Base-by-base conservation (phyloP, 2,113 vertebrate genomes). In the Ctenodactylus gundi region DNA sequence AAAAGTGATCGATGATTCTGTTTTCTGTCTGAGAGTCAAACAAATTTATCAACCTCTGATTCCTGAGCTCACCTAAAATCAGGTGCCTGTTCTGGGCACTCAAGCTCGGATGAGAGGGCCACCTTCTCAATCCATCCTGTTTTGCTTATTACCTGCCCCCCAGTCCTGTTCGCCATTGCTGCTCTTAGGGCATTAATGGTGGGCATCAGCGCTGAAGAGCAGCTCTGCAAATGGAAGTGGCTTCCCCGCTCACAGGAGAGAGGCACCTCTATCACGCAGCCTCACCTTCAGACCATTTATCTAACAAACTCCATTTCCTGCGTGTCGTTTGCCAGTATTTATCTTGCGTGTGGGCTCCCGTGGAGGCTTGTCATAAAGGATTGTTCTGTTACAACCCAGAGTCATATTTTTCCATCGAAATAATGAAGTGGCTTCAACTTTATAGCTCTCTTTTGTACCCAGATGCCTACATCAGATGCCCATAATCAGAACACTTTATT, bases 261-360 rank as follows among this genome's bases (percentile, higher is more conserved):
- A 75, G 57, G 68, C 86, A 17, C 53, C 44, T 77, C 86, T 73
- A 4, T 92, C 94, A 85, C 1, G 81, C 96, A 86, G 64, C 53
- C n/a, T 96, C 94, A 57, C 94, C 95, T 97, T 5, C 34, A 17
- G 76, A 88, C 0, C 2, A 65, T 96, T 97, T 96, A 53, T 93
- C 98, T 80, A 95, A 89, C 85, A 88, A 91, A 95, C 39, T 97
- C 80, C n/a, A 62, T 97, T 95, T 97, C 31, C 85, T 93, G 15
- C 44, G 3, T 85, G 85, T 62, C 58, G 20, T 88, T 94, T 91
- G 78, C 81, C 29, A 55, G 60, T 53, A 96, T 97, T 98, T 95
- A 29, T 91, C 87, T 96, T 97, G 67, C 41, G 76, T 73, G 77
- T 84, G 80, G 76, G 39, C 64, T 98, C 93, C 97, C 90, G 75